Base-by-base conservation (phyloP, 2,113 vertebrate genomes). In the Saccopteryx bilineata region DNA sequence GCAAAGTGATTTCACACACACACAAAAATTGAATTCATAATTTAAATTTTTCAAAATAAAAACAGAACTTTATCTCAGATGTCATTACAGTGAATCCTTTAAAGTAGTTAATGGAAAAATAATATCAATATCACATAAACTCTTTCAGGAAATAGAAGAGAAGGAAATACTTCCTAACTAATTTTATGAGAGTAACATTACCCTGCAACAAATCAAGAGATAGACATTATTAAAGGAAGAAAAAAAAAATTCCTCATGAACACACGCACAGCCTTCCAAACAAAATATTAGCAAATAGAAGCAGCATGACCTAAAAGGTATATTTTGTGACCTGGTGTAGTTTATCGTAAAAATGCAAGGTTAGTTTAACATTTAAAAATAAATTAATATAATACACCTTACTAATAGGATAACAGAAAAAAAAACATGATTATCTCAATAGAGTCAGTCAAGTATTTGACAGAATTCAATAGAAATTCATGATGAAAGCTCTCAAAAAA, bases 311-410 rank as follows among this genome's bases (percentile, higher is more conserved):
- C 31, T 3, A 63, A 15, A 88, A 74, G 28, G 10, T 33, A 56
- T 28, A 63, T 19, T 71, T 90, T 33, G 80, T 58, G 9, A 80
- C 28, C 79, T 74, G 65, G 7, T 68, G 28, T 71, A 87, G 75
- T 87, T 96, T 58, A 87, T 58, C 46, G 84, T 65, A 72, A 88
- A 46, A 83, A 94, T n/a, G 23, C 21, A 89, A 89, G 52, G 2
- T 90, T 69, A 65, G 48, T 58, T 74, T 69, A 78, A 72, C 54
- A 87, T 52, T 80, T 69, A 63, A 71, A 90, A 87, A 84, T 60
- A 11, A 86, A 60, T 66, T 31, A 24, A 28, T 71, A 52, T 19
- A 52, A 60, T 75, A 2, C 1, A 33, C 26, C 26, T 81, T 56
- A 81, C 14, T 63, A 75, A 66, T n/a, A 61, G 19, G 28, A 48